A percentile compares a stretch with the other conserved stretches of the same genome.
Evolutionary conservation across 2,888 invertebrate genomes (phyloP).

Genomic region (Thera britannica): DNA sequence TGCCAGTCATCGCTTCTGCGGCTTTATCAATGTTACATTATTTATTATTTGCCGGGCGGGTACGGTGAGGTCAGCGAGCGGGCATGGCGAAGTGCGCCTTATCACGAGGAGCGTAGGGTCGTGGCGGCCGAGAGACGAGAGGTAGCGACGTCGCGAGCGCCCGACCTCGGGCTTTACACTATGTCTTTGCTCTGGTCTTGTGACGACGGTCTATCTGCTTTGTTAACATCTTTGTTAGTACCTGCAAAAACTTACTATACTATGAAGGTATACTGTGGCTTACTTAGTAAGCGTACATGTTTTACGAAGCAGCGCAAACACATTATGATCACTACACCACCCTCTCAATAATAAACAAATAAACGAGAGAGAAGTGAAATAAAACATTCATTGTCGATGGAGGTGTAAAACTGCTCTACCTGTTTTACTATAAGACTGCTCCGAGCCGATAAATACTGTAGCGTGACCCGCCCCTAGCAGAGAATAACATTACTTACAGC

Average conservation of each 20-base stretch:
- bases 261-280: no score
- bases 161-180: slow-evolving; percentile 70
- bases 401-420: background rate
- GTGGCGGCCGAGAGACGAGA: slow-evolving; percentile 44
- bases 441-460: slow-evolving; percentile 1
- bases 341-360: no score
- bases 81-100: slow-evolving; percentile 75
- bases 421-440: background rate
- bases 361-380: no score
- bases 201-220: slow-evolving; percentile 62
- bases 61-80: slow-evolving; percentile 79
- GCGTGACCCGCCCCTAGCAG: background rate
- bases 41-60: slow-evolving; percentile 80
- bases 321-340: no score
- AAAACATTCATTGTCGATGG: no score
- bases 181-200: slow-evolving; percentile 78
- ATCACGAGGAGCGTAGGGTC: slow-evolving; percentile 78
- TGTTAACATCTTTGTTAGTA: slow-evolving; percentile 27
- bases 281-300: background rate
- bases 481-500: slow-evolving; percentile 8
- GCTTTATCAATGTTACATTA: slow-evolving; percentile 83
- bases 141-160: slow-evolving; percentile 31
- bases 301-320: background rate
- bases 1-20: slow-evolving; percentile 81
- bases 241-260: background rate